Base-by-base conservation (phyloP, 1,140 invertebrate genomes). In the Meloidogyne hapla region DNA sequence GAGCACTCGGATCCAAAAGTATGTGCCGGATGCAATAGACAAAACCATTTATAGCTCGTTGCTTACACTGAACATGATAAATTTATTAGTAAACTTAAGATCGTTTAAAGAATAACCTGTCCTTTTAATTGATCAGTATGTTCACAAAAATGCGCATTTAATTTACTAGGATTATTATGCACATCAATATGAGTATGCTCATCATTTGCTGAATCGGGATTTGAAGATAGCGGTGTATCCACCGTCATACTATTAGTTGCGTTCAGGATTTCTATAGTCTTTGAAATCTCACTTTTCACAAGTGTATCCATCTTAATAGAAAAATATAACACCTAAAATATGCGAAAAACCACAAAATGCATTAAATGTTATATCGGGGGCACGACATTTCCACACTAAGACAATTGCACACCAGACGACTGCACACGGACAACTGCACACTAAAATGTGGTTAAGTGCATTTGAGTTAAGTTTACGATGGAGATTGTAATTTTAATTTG, bases 21-120 rank as follows among this genome's bases (percentile, higher is more conserved):
- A 81, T 81, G 48, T 81, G 80, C 25, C 80, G 25, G 56, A 81
- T 81, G 40, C 80, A 81, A 67, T 64, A 81, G 15, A 62, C 40
- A 63, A 83, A 81, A 9, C 63, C 61, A 15, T 70, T 42, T 38
- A 81, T 81, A 26, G 80, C 80, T 6, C 80, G 69, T 72, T 81
- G 80, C 67, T 83, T 81, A 61, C 80, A 81, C 74, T 81, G 40
- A 48, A 79, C 18, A 75, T 3, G 21, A 10, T 21, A 2, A 38
- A 66, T 4, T 66, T 74, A 25, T n/a, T 18, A 6, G 2, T 38
- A 18, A 74, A 38, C 15, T 12, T 40, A 40, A 48, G 8, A 74
- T 26, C n/a, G 12, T 45, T 10, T 25, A 75, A 21, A 75, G 8
- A n/a, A n/a, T n/a, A 21, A 77, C 76, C 76, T 77, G 76, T 38